Percentiles rank a stretch among this genome's conserved stretches.
Evolutionary conservation across 2,888 invertebrate genomes (phyloP).

Genomic region (Smittia aterrima): DNA sequence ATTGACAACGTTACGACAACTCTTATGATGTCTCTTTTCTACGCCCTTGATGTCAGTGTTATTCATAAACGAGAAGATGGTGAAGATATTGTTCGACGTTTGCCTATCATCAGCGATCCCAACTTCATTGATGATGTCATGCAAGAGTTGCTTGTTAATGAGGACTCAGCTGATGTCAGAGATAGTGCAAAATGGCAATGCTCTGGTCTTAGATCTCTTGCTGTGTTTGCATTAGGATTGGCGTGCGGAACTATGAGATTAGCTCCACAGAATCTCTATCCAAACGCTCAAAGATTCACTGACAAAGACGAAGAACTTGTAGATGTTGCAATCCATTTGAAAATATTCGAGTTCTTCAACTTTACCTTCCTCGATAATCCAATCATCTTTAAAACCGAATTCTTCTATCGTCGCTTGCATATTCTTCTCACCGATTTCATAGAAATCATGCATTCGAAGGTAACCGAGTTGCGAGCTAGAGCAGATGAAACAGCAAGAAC

Average conservation of each 20-base stretch:
- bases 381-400: conserved; percentile 71
- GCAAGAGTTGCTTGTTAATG: conserved; percentile 43
- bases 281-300: conserved; percentile 55
- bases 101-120: conserved; percentile 63
- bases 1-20: conserved; percentile 77
- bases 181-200: conserved; percentile 55
- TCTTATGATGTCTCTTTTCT: conserved; percentile 78
- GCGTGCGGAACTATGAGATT: conserved; percentile 64
- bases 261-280: conserved; percentile 58
- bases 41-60: conserved; percentile 78
- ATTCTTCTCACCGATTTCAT: conserved; percentile 87
- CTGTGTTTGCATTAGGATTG: conserved; percentile 69
- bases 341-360: conserved; percentile 77
- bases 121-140: conserved; percentile 52
- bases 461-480: conserved; percentile 74
- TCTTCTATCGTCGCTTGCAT: conserved; percentile 80
- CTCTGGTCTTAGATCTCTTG: conserved; percentile 60
- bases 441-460: conserved; percentile 77
- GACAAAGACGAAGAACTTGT: conserved; percentile 80
- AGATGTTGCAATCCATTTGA: conserved; percentile 73
- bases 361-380: conserved; percentile 69
- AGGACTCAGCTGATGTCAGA: conserved; percentile 46
- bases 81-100: conserved; percentile 66
- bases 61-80: conserved; percentile 73
- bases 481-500: conserved; percentile 88